Evolutionary conservation across 2,113 vertebrate species (phyloP), one percentile per base, ranked within the genome.

Genomic region (Oryzias woworae): DNA sequence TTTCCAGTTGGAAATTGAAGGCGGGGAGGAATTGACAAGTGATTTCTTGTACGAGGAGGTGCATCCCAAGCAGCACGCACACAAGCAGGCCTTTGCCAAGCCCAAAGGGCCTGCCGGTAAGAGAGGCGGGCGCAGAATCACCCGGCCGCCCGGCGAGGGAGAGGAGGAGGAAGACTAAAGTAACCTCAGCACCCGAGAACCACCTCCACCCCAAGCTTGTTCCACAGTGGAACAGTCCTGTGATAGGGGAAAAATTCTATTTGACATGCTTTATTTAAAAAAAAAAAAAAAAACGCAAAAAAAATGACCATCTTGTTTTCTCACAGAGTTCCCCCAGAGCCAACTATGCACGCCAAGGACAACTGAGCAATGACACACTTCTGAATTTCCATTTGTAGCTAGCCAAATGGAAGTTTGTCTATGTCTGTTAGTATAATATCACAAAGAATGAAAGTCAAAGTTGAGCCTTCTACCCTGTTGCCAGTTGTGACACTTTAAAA

Each of bases 31-130:
- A 14, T 64, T 99, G 88, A 99, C 96, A 42, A 76, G 91, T 23
- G 97, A 98, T 28, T 98, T 95, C 74, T 87, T 99, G 71, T 99
- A 99, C 31, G 95, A 96, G 43, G 97, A 98, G 89, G 95, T 98
- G 50, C 97, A 99, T 75, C 97, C 97, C 31, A 98, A 97, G 86
- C 96, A 98, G 79, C 95, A 98, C 0, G 96, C 94, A 28, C 95
- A 98, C 87, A 97, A 95, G 71, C 96, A 96, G 73, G 94, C 92
- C 42, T 99, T 99, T 84, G 93, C 96, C 73, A 98, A 98, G 75
- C 97, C 97, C 17, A 96, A 93, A 87, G 97, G 96, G 49, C 97
- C 97, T 7, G 88, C 92, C 0, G 97, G 97, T 36, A 96, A 98
- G 82, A 93, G 94, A 62, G 97, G 97, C 14, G 93, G 92, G 17